A percentile compares a stretch with the other conserved stretches of the same genome.
These are phyloP conservation scores for Oryzias woworae DNA, from an alignment of 2,113 vertebrate genomes.

Conservation along the genomic window DNA sequence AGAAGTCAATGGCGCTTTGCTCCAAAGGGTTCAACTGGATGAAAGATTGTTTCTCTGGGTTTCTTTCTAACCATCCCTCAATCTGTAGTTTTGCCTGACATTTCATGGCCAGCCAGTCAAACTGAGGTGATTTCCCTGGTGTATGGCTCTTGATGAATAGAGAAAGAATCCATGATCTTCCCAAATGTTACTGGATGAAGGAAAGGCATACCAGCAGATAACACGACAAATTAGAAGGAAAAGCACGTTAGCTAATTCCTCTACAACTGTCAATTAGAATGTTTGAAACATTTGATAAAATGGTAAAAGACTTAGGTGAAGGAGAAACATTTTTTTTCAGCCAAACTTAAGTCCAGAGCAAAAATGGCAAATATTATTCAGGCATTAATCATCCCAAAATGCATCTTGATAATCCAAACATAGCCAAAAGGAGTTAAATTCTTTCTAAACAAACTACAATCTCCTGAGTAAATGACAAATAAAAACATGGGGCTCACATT, in stretches of 20 bases:
- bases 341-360: constrained; percentile 2
- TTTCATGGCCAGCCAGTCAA: constrained; percentile 65
- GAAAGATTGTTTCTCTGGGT: constrained; percentile 47
- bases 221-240: background rate
- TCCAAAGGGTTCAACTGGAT: constrained; percentile 42
- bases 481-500: constrained; percentile 6
- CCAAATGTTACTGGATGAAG: constrained; percentile 54
- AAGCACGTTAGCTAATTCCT: constrained; percentile 8
- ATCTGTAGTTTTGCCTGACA: constrained; percentile 56
- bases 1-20: constrained; percentile 32
- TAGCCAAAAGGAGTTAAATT: background rate
- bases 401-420: background rate
- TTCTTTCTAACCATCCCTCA: constrained; percentile 54
- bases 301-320: too few relatives aligned
- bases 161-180: constrained; percentile 48
- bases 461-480: background rate
- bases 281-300: too few relatives aligned
- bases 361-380: constrained; percentile 14
- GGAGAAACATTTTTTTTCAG: too few relatives aligned
- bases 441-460: constrained; percentile 3
- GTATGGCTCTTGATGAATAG: constrained; percentile 47
- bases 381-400: constrained; percentile 3
- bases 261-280: too few relatives aligned
- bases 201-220: constrained; percentile 31
- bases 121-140: constrained; percentile 53